phyloP scores from a whole-genome alignment of 1,140 invertebrate genomes.

The Pseudobourletiella spinata region DNA sequence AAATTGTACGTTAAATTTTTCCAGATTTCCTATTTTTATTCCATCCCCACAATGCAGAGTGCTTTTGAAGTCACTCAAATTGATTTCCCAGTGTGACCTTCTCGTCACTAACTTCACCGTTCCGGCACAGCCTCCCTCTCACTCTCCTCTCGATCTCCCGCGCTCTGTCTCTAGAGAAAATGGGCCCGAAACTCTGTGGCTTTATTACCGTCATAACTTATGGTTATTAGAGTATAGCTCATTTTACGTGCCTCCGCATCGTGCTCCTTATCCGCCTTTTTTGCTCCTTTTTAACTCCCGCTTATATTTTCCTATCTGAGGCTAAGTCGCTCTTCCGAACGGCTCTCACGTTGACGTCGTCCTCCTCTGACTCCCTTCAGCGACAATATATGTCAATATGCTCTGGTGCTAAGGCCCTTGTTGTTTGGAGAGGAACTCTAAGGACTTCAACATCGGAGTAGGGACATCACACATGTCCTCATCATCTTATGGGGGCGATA shows the following conservation, averaged over 20 bases:
- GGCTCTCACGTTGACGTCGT: not conserved
- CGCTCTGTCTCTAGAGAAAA: not conserved
- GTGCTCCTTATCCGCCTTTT: too few species aligned
- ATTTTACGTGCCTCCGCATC: not conserved
- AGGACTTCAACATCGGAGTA: too few species aligned
- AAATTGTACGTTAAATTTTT: not conserved
- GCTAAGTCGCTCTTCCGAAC: not conserved
- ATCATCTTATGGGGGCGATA: too few species aligned
- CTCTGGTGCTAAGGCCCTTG: too few species aligned
- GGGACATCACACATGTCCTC: too few species aligned
- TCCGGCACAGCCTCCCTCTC: not conserved
- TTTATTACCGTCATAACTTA: conserved; percentile 13
- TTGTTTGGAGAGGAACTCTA: too few species aligned
- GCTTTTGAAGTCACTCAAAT: conserved; percentile 34
- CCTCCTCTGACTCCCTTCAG: too few species aligned
- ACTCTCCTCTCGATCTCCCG: not conserved
- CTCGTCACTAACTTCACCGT: not conserved
- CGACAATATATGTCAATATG: too few species aligned
- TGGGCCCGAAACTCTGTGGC: conserved; percentile 12
- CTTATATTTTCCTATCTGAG: not conserved
- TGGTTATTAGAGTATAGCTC: conserved; percentile 3
- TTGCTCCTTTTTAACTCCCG: too few species aligned
- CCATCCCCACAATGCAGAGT: conserved; percentile 26
- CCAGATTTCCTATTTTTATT: too few species aligned
- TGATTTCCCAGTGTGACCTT: conserved; percentile 27